Percentiles rank a stretch among this genome's conserved stretches.
These are phyloP conservation scores for Hypsibius dujardini DNA, from an alignment of 1,140 invertebrate species.

Conservation along the genomic window DNA sequence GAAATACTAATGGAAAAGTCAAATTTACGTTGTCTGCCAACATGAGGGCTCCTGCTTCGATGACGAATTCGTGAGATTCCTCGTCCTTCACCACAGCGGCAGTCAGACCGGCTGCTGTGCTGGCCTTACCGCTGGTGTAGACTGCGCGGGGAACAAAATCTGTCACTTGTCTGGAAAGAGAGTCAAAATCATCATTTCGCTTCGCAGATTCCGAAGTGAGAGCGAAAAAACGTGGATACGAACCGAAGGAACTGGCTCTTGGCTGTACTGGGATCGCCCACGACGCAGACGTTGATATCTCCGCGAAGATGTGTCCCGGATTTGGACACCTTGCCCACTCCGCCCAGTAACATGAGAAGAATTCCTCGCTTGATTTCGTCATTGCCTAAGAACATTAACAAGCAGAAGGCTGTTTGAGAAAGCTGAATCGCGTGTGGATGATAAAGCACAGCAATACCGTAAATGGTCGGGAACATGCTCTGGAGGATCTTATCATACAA, in stretches of 20 bases:
- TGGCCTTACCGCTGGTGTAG: slow-evolving; percentile 96
- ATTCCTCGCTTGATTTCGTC: slow-evolving; percentile 92
- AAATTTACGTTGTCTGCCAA: slow-evolving; percentile 72
- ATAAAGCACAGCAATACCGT: too few species aligned
- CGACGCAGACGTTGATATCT: slow-evolving; percentile 92
- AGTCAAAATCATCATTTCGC: slow-evolving; percentile 20
- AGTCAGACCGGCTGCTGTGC: slow-evolving; percentile 87
- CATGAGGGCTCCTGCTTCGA: slow-evolving; percentile 97
- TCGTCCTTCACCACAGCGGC: slow-evolving; percentile 93
- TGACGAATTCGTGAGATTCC: slow-evolving; percentile 93
- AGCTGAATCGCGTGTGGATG: too few species aligned
- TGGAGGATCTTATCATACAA: slow-evolving; percentile 76
- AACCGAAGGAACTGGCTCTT: slow-evolving; percentile 94
- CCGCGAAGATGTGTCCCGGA: slow-evolving; percentile 71
- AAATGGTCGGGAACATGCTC: slow-evolving; percentile 87
- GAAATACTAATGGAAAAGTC: too few species aligned
- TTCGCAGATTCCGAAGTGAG: slow-evolving; percentile 16
- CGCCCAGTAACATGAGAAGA: slow-evolving; percentile 89
- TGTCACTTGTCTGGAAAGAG: slow-evolving; percentile 45
- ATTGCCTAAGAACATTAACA: slow-evolving; percentile 43
- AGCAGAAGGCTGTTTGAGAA: too few species aligned
- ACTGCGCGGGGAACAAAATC: slow-evolving; percentile 88
- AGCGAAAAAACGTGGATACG: slow-evolving; percentile 29
- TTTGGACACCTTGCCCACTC: slow-evolving; percentile 79
- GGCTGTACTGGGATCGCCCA: slow-evolving; percentile 95